Conservation (phyloP, 2,888 invertebrate species). For the Malacosoma neustria region DNA sequence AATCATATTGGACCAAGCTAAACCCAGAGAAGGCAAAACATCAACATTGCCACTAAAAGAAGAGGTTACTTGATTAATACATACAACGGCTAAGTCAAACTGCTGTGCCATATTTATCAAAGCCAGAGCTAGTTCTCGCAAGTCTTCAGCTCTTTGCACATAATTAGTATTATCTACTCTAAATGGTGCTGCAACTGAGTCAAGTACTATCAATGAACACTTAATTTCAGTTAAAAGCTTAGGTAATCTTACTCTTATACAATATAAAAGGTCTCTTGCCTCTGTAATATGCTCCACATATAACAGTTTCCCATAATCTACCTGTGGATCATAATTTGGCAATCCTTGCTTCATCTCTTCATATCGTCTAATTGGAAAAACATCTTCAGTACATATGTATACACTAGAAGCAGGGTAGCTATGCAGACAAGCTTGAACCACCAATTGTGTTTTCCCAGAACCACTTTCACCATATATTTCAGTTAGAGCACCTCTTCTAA, state of each 20-base stretch:
- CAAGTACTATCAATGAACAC: conserved; percentile 44
- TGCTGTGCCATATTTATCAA: conserved; percentile 40
- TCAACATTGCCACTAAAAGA: conserved; percentile 31
- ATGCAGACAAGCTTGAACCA: conserved; percentile 80
- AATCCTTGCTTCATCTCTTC: conserved; percentile 41
- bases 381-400: conserved; percentile 86
- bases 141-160: conserved; percentile 55
- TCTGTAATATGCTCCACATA: conserved; percentile 63
- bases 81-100: conserved; percentile 45
- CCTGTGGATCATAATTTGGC: conserved; percentile 15
- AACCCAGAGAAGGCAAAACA: conserved; percentile 51
- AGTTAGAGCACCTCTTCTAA: conserved; percentile 79
- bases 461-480: conserved; percentile 89
- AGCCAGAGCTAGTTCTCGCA: conserved; percentile 48
- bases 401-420: conserved; percentile 76
- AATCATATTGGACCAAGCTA: conserved; percentile 67
- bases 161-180: conserved; percentile 54
- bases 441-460: conserved; percentile 87
- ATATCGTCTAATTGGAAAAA: conserved; percentile 67
- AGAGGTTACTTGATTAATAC: conserved; percentile 61
- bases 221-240: conserved; percentile 35
- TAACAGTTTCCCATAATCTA: conserved; percentile 42
- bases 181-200: conserved; percentile 64
- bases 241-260: conserved; percentile 48
- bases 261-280: conserved; percentile 44